Base-by-base conservation (phyloP, 1,140 invertebrate genomes). In the Nebria ingens region DNA sequence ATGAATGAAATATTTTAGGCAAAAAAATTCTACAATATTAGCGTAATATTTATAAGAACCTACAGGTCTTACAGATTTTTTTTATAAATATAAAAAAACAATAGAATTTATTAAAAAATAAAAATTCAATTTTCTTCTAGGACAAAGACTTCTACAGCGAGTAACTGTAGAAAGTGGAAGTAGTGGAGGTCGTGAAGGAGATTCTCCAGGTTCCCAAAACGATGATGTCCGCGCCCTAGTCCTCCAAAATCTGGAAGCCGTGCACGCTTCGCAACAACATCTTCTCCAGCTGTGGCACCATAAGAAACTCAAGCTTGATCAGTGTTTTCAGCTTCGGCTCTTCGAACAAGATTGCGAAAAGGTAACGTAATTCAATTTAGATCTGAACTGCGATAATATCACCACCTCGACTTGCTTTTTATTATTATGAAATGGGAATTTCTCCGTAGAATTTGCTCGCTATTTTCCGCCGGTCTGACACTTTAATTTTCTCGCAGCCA, bases 321-420 rank as follows among this genome's bases (percentile, higher is more conserved):
- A 97, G 68, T 96, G 93, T 68, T 89, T 96, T 68, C 94, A 98
- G 66, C 78, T 97, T 57, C 79, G 93, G 51, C 78, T 97, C 13
- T 98, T 97, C 70, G 95, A 98, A 74, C 91, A 95, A 71, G 94
- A 98, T 72, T 96, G 92, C 62, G 92, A 97, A 70, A 96, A 97
- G 79, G 87, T 90, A 66, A 56, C n/a, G n/a, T n/a, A n/a, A n/a
- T n/a, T n/a, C n/a, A n/a, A n/a, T n/a, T n/a, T n/a, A n/a, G n/a
- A n/a, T n/a, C n/a, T n/a, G n/a, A n/a, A n/a, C n/a, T n/a, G n/a
- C n/a, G n/a, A n/a, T n/a, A n/a, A n/a, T n/a, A n/a, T n/a, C n/a
- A n/a, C n/a, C n/a, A n/a, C n/a, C n/a, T n/a, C n/a, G n/a, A n/a
- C n/a, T n/a, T n/a, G n/a, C n/a, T n/a, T n/a, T n/a, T n/a, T n/a